Conservation (phyloP, 1,140 invertebrate species). For the Cepaea nemoralis region DNA sequence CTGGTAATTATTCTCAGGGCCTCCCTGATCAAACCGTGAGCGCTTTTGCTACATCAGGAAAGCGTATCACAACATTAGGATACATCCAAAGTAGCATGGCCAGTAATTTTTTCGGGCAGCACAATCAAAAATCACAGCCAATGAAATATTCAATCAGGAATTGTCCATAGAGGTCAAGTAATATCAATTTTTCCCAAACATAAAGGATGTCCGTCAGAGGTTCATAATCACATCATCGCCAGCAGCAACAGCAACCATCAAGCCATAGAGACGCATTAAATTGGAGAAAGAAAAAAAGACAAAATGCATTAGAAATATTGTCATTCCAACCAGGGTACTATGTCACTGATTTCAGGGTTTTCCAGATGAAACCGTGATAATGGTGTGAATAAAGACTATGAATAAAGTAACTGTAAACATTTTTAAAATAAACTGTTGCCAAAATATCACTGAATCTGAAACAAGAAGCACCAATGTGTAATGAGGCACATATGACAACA, state of each 20-base stretch:
- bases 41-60: conserved; percentile 21
- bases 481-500: not conserved
- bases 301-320: conserved; percentile 18
- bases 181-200: not conserved
- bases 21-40: conserved; percentile 44
- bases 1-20: conserved; percentile 35
- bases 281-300: conserved; percentile 29
- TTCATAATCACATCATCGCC: not conserved
- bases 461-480: not conserved
- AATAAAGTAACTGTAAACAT: not conserved
- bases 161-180: not conserved
- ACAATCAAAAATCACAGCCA: not conserved
- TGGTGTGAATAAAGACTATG: not conserved
- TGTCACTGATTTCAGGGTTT: not conserved
- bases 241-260: conserved; percentile 9
- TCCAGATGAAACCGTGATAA: not conserved
- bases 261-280: conserved; percentile 10
- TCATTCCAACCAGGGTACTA: not conserved
- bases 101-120: too few species aligned
- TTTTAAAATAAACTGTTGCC: not conserved
- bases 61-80: not conserved
- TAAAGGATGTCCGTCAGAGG: not conserved
- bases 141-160: not conserved
- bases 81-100: not conserved
- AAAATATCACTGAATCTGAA: not conserved